Evolutionary conservation across 2,888 invertebrate species (phyloP).

Genomic region (Mycalesis mineus): DNA sequence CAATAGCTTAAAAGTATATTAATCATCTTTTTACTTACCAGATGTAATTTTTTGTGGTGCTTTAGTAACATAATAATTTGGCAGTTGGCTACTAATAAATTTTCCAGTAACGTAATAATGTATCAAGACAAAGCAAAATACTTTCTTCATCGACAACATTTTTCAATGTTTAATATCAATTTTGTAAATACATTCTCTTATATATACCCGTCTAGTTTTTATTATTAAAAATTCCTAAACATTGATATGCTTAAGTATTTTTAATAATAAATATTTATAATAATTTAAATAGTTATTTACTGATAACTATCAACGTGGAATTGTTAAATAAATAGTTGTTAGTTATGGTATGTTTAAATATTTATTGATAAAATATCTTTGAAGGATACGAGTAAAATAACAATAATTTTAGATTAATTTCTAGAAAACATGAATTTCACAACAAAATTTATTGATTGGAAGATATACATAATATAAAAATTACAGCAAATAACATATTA

Average conservation of each 20-base stretch:
- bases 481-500: too few relatives aligned
- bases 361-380: not conserved
- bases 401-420: not conserved
- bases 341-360: not conserved
- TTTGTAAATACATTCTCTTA: slow-evolving; percentile 6
- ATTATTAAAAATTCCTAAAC: too few relatives aligned
- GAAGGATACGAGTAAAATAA: not conserved
- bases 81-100: slow-evolving; percentile 2
- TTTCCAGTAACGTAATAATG: not conserved
- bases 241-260: too few relatives aligned
- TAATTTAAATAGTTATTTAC: too few relatives aligned
- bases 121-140: slow-evolving; percentile 7
- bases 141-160: slow-evolving; percentile 15
- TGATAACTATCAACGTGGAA: too few relatives aligned
- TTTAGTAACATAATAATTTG: not conserved
- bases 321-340: too few relatives aligned
- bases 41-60: not conserved
- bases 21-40: not conserved
- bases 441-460: too few relatives aligned
- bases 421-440: not conserved
- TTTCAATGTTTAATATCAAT: slow-evolving; percentile 2
- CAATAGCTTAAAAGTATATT: not conserved
- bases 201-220: slow-evolving; percentile 25
- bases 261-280: too few relatives aligned
- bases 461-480: too few relatives aligned